Percentiles rank a stretch among this genome's conserved stretches.
phyloP scores from a whole-genome alignment of 2,797 vertebrate species.

The Pyrocephalus nanus region DNA sequence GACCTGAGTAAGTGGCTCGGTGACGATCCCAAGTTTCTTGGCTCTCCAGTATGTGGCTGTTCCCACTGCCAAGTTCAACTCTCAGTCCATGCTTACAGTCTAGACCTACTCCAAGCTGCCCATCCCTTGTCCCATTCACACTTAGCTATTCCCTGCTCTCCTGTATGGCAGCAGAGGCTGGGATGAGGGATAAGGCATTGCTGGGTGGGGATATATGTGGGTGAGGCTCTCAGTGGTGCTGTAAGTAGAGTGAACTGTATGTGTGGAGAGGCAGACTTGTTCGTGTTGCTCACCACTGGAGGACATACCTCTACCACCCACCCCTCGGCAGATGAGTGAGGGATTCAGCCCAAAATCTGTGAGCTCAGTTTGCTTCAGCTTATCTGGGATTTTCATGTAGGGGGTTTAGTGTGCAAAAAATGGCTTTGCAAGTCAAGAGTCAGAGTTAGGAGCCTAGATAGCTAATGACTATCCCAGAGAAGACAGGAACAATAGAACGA shows the following conservation, averaged over 20 bases:
- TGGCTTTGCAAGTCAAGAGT: not conserved
- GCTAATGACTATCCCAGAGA: not conserved
- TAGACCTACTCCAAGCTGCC: not conserved
- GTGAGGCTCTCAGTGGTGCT: not conserved
- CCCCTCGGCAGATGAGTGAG: not conserved
- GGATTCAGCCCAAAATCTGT: not conserved
- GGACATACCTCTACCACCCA: rapidly evolving
- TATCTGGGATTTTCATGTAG: not conserved
- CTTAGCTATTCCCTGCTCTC: not conserved
- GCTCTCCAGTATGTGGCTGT: not conserved
- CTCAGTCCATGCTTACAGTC: not conserved
- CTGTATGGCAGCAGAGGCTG: not conserved
- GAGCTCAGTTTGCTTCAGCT: not conserved
- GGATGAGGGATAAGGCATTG: not conserved
- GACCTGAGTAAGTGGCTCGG: rapidly evolving
- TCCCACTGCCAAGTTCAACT: not conserved
- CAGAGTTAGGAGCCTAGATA: not conserved
- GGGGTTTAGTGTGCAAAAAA: not conserved
- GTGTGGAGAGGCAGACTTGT: not conserved
- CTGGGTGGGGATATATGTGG: not conserved
- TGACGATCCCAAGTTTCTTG: not conserved
- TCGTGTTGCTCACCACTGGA: not conserved
- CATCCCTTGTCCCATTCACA: not conserved
- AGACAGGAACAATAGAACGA: rapidly evolving
- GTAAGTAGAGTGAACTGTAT: not conserved